phyloP scores from a whole-genome alignment of 2,888 invertebrate genomes.

The Hydropsyche betteni region DNA sequence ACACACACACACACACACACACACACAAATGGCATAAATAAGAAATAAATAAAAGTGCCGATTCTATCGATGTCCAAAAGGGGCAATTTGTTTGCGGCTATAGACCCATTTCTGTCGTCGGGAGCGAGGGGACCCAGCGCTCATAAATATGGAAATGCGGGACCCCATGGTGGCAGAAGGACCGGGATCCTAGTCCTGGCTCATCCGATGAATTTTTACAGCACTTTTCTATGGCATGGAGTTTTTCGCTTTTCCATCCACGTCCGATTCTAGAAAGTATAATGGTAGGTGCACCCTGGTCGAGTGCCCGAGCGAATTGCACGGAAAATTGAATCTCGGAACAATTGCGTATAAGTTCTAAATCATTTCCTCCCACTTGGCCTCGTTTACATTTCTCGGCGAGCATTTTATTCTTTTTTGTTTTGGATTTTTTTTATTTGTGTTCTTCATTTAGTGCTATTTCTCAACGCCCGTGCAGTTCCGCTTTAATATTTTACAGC shows the following conservation, averaged over 20 bases:
- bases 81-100: slow-evolving; percentile 6
- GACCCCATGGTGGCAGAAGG: neutral
- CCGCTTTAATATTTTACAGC: too few species aligned
- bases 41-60: slow-evolving; percentile 7
- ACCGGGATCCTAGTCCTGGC: neutral
- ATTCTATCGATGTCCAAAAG: slow-evolving; percentile 3
- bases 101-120: neutral
- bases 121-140: neutral
- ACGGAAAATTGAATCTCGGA: slow-evolving; percentile 31
- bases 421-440: too few species aligned
- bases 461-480: too few species aligned
- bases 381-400: neutral
- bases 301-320: slow-evolving; percentile 8
- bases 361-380: slow-evolving; percentile 14
- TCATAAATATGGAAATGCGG: slow-evolving; percentile 30
- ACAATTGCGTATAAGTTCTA: slow-evolving; percentile 10
- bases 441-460: too few species aligned
- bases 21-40: neutral
- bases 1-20: too few species aligned
- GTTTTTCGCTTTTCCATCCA: neutral
- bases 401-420: neutral
- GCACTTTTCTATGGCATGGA: neutral
- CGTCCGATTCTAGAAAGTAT: neutral
- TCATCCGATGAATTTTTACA: slow-evolving; percentile 34
- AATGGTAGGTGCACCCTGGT: neutral